Evolutionary conservation across 2,113 vertebrate genomes (phyloP).

Genomic region (Emydura subglobosa): DNA sequence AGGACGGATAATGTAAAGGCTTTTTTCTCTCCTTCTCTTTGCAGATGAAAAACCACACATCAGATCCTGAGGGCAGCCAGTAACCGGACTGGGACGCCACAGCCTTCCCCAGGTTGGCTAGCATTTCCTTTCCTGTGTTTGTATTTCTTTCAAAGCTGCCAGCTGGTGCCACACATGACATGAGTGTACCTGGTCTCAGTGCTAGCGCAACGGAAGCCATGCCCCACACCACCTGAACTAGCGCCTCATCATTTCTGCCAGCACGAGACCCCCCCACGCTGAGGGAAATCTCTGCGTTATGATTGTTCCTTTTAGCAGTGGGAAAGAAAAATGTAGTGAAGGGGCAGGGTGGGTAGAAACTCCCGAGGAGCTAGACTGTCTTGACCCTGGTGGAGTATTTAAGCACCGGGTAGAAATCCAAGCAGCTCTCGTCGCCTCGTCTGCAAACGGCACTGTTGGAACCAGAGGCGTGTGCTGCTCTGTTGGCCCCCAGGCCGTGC

Average conservation of each 20-base stretch:
- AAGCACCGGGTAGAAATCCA: neutral
- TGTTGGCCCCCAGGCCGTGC: neutral
- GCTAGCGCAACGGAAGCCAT: neutral
- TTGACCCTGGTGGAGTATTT: neutral
- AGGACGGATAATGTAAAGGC: too few species aligned
- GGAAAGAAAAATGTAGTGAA: neutral
- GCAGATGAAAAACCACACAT: slow-evolving; percentile 54
- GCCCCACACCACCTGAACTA: fast-evolving
- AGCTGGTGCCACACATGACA: fast-evolving
- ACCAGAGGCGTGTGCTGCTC: neutral
- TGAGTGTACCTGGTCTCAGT: fast-evolving
- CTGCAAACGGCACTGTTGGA: neutral
- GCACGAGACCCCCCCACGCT: fast-evolving
- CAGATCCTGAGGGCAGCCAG: slow-evolving; percentile 20
- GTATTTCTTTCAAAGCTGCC: neutral
- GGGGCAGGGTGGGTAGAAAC: neutral
- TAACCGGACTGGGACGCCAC: neutral
- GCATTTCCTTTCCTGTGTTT: neutral
- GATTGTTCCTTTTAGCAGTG: neutral
- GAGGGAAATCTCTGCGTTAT: neutral
- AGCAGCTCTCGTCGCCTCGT: neutral
- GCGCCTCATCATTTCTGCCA: fast-evolving
- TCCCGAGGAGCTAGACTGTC: neutral
- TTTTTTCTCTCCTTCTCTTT: neutral
- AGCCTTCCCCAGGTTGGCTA: fast-evolving